These are phyloP conservation scores for Noctua pronuba DNA, from an alignment of 2,888 invertebrate genomes.

Conservation along the genomic window DNA sequence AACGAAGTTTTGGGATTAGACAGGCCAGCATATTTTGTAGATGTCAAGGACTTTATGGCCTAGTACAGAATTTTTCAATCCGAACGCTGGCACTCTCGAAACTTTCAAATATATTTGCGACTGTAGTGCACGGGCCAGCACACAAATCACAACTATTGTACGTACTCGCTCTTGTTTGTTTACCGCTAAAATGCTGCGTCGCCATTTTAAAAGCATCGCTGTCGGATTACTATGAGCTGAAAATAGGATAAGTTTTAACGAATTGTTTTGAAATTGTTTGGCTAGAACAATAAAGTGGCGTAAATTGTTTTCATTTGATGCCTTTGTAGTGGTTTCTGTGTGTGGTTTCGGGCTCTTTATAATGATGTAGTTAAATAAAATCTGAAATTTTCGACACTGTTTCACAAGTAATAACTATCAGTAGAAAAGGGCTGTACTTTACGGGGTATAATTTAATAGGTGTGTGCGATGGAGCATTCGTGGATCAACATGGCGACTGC, in stretches of 20 bases:
- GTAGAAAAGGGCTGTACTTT: background rate
- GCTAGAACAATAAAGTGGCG: conserved; percentile 32
- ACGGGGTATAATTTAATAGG: background rate
- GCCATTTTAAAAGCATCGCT: conserved; percentile 59
- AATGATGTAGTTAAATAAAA: conserved; percentile 5
- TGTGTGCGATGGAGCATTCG: background rate
- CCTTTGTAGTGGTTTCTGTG: conserved; percentile 42
- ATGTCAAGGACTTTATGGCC: conserved; percentile 78
- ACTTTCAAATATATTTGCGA: conserved; percentile 71
- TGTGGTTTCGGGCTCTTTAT: conserved; percentile 3
- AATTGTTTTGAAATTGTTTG: conserved; percentile 48
- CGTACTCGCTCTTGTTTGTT: conserved; percentile 70
- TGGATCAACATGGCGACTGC: background rate
- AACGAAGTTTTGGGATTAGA: conserved; percentile 48
- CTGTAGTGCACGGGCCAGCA: conserved; percentile 37
- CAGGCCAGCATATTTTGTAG: conserved; percentile 68
- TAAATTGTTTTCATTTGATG: conserved; percentile 40
- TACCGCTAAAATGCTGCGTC: conserved; percentile 64
- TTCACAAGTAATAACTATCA: background rate
- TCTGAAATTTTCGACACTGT: background rate
- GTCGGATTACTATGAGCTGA: conserved; percentile 34
- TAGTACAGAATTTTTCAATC: conserved; percentile 80
- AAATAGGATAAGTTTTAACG: conserved; percentile 52
- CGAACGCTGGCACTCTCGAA: conserved; percentile 75
- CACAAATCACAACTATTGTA: conserved; percentile 77